Conservation (phyloP, 30 jellyfish, hydroid and myxozoan genomes). For the Aurelia sp. region DNA sequence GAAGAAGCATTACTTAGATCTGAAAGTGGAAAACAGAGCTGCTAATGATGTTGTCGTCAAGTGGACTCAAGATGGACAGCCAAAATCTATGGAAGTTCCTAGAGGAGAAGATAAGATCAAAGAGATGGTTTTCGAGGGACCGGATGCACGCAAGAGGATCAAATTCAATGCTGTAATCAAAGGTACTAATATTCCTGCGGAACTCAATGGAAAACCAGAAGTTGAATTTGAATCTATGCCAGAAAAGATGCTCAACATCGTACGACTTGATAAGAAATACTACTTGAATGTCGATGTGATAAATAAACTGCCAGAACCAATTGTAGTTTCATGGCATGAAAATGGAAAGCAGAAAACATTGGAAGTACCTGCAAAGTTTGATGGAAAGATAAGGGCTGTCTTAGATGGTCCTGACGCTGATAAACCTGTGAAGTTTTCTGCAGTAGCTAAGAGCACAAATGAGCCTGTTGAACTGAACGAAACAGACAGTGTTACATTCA, state of each 20-base stretch:
- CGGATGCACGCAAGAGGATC: constrained; percentile 11
- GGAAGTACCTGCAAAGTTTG: neutral
- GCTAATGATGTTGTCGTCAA: constrained; percentile 21
- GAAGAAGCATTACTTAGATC: constrained; percentile 4
- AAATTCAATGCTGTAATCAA: constrained; percentile 12
- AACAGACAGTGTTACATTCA: constrained; percentile 2
- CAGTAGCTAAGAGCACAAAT: constrained; percentile 26
- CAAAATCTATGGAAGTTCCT: constrained; percentile 3
- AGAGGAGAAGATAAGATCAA: neutral
- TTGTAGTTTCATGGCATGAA: constrained; percentile 10
- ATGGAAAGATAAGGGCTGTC: neutral
- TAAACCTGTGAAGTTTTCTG: constrained; percentile 18
- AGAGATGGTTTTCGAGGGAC: constrained; percentile 25
- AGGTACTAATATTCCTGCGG: constrained; percentile 2
- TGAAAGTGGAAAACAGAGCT: constrained; percentile 15
- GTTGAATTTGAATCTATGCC: constrained; percentile 1
- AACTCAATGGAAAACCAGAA: constrained; percentile 35
- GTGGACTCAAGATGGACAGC: constrained; percentile 40
- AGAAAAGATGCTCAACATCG: neutral
- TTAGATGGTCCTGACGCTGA: constrained; percentile 12
- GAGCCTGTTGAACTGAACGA: constrained; percentile 16
- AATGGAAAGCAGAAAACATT: neutral
- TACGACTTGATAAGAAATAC: constrained; percentile 7
- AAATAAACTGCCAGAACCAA: constrained; percentile 29
- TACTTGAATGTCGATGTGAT: constrained; percentile 19